These are phyloP conservation scores for Cantharis rustica DNA, from an alignment of 2,888 invertebrate genomes.

Conservation along the genomic window DNA sequence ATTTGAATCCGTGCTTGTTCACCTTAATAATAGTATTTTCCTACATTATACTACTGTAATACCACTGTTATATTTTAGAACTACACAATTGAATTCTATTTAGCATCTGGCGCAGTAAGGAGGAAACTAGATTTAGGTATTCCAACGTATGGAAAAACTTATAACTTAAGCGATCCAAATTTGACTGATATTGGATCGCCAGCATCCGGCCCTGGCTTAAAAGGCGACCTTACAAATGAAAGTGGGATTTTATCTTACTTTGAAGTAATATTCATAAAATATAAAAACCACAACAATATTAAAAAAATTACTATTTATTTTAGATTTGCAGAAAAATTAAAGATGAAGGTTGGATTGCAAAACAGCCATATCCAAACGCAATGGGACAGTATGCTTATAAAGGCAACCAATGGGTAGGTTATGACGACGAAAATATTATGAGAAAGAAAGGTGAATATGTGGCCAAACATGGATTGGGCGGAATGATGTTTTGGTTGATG, in stretches of 20 bases:
- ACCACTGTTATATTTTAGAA: neutral
- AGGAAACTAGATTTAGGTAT: slow-evolving; percentile 77
- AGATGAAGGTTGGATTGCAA: neutral
- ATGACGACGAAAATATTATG: slow-evolving; percentile 85
- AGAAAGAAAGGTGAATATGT: slow-evolving; percentile 68
- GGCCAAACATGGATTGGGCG: slow-evolving; percentile 81
- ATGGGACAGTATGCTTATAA: slow-evolving; percentile 87
- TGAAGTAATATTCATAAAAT: neutral
- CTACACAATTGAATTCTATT: neutral
- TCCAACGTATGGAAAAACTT: neutral
- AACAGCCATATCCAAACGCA: slow-evolving; percentile 55
- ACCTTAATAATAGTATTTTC: too few relatives aligned
- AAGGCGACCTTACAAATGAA: neutral
- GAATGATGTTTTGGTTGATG: slow-evolving; percentile 92
- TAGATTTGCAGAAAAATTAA: neutral
- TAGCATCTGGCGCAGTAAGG: neutral
- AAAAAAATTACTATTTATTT: neutral
- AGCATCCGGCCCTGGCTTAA: neutral
- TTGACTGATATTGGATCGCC: neutral
- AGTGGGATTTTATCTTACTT: neutral
- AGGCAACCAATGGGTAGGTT: slow-evolving; percentile 91
- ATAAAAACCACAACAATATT: neutral
- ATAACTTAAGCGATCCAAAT: neutral
- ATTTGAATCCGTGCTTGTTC: too few relatives aligned
- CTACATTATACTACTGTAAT: too few relatives aligned